A percentile compares a stretch with the other conserved stretches of the same genome.
These are phyloP conservation scores for Acrocephalus kingi DNA, from an alignment of 2,113 vertebrate genomes.

Conservation along the genomic window DNA sequence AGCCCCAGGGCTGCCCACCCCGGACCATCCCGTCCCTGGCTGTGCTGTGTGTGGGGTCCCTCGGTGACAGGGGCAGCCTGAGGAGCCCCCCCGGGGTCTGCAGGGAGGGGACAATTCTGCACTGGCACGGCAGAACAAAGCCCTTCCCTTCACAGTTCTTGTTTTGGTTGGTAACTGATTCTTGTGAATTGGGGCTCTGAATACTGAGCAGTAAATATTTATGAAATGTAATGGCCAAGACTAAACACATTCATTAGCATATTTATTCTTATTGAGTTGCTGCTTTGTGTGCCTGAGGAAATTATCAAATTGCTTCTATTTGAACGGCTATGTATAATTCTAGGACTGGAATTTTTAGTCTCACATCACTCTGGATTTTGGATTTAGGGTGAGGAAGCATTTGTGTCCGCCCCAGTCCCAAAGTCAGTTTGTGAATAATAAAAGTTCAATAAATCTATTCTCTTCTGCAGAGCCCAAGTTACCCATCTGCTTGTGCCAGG, in stretches of 20 bases:
- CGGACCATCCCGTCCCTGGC: neutral
- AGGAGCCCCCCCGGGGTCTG: fast-evolving
- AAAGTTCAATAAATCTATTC: neutral
- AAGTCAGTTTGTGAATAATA: neutral
- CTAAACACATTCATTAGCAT: slow-evolving; percentile 17
- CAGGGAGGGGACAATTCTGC: fast-evolving
- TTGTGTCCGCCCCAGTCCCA: neutral
- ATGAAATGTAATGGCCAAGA: slow-evolving; percentile 21
- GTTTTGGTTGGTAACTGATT: neutral
- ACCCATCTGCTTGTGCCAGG: neutral
- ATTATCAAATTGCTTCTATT: neutral
- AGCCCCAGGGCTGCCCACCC: neutral
- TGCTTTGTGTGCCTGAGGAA: slow-evolving; percentile 15
- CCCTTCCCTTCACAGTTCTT: neutral
- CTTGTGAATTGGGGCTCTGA: neutral
- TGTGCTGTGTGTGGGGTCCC: fast-evolving
- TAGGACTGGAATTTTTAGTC: neutral
- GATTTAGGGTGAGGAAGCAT: neutral
- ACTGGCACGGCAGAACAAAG: neutral
- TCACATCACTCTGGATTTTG: neutral
- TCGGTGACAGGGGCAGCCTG: fast-evolving
- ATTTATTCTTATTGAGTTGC: slow-evolving; percentile 22
- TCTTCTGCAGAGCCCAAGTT: neutral
- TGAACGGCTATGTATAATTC: neutral
- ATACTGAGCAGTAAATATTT: neutral